Base-by-base conservation (phyloP, 23 tunicate species). In the Botrylloides violaceus region DNA sequence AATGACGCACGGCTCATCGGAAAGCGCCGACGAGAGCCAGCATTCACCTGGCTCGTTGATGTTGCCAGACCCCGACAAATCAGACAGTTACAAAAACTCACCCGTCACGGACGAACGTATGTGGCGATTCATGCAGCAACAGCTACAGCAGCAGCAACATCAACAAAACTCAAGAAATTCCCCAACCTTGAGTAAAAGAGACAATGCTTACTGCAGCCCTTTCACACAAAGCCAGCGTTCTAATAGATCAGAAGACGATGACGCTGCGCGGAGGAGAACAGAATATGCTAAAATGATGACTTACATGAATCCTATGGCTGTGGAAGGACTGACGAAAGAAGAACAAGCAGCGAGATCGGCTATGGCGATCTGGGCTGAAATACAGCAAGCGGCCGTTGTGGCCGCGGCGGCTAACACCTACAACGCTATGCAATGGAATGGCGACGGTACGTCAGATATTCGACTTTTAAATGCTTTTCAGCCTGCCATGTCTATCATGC, bases 291-390 rank as follows among this genome's bases (percentile, higher is more conserved):
- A 59, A 9, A 36, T 64, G 2, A 71, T 71, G 31, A 75, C 38
- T 2, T 76, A 59, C n/a, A 66, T 63, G 27, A 60, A 83, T 4
- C 73, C 95, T 0, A 71, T 71, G 20, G 72, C 84, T 29, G 36
- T 71, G 12, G 83, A 84, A 3, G 29, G 64, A 19, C 49, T 78
- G 55, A 58, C 77, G n/a, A 79, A 87, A 65, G 86, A 87, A 35
- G 95, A 87, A 55, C 79, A 76, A 18, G 86, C 81, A 3, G 79
- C 76, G 2, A 82, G 80, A n/a, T 82, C 86, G 2, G 83, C 95
- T 3, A 85, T 78, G 0, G 86, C 86, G 12, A 80, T 87, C 43
- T 87, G 82, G 95, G 95, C 84, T n/a, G 95, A 84, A 3, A 75
- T 87, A 34, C 86, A 84, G 7, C 95, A 87, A 33, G 95, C 86